A percentile compares a stretch with the other conserved stretches of the same genome.
Conservation (phyloP, 2,113 vertebrate genomes). For the Lophochroa leadbeateri region DNA sequence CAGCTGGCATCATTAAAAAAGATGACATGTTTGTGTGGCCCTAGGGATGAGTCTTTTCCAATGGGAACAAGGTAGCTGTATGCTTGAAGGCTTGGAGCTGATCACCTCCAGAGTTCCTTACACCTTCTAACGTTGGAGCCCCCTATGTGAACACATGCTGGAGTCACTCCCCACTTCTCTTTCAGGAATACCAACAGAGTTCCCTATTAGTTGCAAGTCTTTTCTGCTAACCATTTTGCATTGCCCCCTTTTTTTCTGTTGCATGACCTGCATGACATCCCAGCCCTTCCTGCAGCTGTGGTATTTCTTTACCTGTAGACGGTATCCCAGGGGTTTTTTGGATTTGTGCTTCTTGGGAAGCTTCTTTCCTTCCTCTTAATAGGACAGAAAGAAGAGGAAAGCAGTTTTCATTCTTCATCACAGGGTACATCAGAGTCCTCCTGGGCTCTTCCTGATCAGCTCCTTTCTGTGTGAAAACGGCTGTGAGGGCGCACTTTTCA, state of each 20-base stretch:
- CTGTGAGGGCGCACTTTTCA: neutral
- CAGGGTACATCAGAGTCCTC: neutral
- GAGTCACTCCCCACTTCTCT: neutral
- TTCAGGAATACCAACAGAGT: neutral
- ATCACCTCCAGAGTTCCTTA: neutral
- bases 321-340: neutral
- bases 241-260: neutral
- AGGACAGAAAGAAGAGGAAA: neutral
- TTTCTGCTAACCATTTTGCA: neutral
- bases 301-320: neutral
- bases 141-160: accelerated
- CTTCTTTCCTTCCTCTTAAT: neutral
- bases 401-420: neutral
- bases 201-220: neutral
- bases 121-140: neutral
- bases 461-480: neutral
- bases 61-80: neutral
- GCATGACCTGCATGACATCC: neutral
- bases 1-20: neutral
- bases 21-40: neutral
- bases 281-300: neutral
- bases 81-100: neutral
- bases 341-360: accelerated
- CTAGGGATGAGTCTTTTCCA: neutral
- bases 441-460: neutral